These are phyloP conservation scores for Chrysogorgia sp. DNA, from an alignment of 92 coral and sea anemone genomes.

Conservation along the genomic window DNA sequence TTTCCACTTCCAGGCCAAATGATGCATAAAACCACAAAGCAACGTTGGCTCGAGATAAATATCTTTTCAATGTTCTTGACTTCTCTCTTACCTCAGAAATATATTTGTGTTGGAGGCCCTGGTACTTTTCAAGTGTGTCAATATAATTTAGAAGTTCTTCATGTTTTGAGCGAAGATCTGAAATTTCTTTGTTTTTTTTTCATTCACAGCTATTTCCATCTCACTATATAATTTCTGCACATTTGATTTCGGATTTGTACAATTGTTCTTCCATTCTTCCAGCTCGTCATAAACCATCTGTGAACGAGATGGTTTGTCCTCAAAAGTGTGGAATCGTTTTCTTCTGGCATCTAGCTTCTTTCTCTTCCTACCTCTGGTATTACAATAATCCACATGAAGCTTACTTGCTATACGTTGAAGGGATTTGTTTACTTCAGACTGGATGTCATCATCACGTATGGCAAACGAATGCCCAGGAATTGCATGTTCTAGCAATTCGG, in stretches of 20 bases:
- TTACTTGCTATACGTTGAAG: constrained; percentile 9
- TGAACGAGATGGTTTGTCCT: constrained; percentile 42
- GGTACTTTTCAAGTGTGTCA: constrained; percentile 49
- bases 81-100: constrained; percentile 65
- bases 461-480: constrained; percentile 32
- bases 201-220: constrained; percentile 51
- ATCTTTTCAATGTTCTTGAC: constrained; percentile 63
- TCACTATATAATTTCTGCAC: constrained; percentile 60
- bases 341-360: constrained; percentile 50
- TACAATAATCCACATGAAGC: constrained; percentile 48
- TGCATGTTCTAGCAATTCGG: constrained; percentile 26
- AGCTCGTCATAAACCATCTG: constrained; percentile 54
- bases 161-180: constrained; percentile 55
- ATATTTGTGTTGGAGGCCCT: constrained; percentile 44
- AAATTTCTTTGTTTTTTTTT: constrained; percentile 54
- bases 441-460: background rate
- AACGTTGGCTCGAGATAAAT: constrained; percentile 60
- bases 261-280: constrained; percentile 57
- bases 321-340: constrained; percentile 50
- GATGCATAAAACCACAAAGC: constrained; percentile 72
- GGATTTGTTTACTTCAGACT: constrained; percentile 9
- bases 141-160: constrained; percentile 54
- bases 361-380: constrained; percentile 57
- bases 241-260: constrained; percentile 57
- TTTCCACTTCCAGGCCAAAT: constrained; percentile 68